These are phyloP conservation scores for Hippoglossus hippoglossus DNA, from an alignment of 2,797 vertebrate genomes.

Conservation along the genomic window DNA sequence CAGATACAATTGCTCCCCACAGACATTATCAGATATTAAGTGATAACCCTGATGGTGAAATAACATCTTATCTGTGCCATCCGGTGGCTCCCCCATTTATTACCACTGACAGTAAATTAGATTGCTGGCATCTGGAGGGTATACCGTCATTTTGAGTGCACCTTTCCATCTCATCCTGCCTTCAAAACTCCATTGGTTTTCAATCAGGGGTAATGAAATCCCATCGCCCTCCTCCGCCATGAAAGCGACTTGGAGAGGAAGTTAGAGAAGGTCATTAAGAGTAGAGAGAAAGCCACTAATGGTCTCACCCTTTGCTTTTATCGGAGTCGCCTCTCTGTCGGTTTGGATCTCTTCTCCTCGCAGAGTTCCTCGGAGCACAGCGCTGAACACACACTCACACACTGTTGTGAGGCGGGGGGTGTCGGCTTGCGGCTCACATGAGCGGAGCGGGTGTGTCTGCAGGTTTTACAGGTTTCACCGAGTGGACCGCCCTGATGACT, in stretches of 20 bases:
- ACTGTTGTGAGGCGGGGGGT: slow-evolving; percentile 7
- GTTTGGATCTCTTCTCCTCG: slow-evolving; percentile 34
- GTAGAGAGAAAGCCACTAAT: slow-evolving; percentile 49
- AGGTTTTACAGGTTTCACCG: slow-evolving; percentile 65
- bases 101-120: slow-evolving; percentile 78
- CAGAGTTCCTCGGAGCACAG: slow-evolving; percentile 18
- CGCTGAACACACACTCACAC: slow-evolving; percentile 8
- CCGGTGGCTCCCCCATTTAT: slow-evolving; percentile 70
- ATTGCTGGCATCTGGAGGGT: slow-evolving; percentile 75
- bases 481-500: neutral
- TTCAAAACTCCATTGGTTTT: slow-evolving; percentile 74
- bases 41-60: slow-evolving; percentile 78
- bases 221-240: slow-evolving; percentile 62
- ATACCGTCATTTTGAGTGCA: slow-evolving; percentile 73
- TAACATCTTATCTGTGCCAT: slow-evolving; percentile 73
- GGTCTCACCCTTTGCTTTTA: slow-evolving; percentile 76
- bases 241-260: slow-evolving; percentile 59
- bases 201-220: slow-evolving; percentile 79
- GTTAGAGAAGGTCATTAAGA: slow-evolving; percentile 65
- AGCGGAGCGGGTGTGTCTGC: slow-evolving; percentile 45
- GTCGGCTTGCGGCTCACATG: slow-evolving; percentile 2
- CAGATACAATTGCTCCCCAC: slow-evolving; percentile 65
- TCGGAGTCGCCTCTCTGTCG: slow-evolving; percentile 43
- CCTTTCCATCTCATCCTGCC: slow-evolving; percentile 70
- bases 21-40: slow-evolving; percentile 78